These are phyloP conservation scores for Hyles lineata DNA, from an alignment of 2,888 invertebrate species.

Conservation along the genomic window DNA sequence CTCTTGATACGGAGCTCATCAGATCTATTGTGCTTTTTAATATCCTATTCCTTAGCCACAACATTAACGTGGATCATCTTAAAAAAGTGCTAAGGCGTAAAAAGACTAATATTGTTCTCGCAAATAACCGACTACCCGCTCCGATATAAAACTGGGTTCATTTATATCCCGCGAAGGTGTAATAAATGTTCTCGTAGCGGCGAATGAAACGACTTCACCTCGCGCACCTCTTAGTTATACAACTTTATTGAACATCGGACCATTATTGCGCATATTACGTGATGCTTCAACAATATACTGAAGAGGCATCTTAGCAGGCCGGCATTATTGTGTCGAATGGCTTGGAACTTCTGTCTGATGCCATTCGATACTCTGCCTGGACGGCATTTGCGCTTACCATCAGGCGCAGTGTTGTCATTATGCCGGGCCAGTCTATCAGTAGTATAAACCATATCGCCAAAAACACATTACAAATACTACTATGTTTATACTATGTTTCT, in stretches of 20 bases:
- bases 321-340: too few relatives aligned
- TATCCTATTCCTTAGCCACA: background rate
- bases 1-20: background rate
- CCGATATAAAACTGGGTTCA: slow-evolving; percentile 1
- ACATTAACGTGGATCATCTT: background rate
- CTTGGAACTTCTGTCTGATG: too few relatives aligned
- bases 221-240: background rate
- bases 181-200: background rate
- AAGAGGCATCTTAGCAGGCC: too few relatives aligned
- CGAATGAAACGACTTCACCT: background rate
- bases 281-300: too few relatives aligned
- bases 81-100: background rate
- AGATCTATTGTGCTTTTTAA: background rate
- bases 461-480: too few relatives aligned
- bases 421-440: too few relatives aligned
- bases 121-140: background rate
- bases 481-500: too few relatives aligned
- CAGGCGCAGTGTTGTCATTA: too few relatives aligned
- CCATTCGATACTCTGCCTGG: too few relatives aligned
- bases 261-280: too few relatives aligned
- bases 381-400: too few relatives aligned
- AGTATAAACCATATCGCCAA: too few relatives aligned
- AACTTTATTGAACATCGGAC: background rate
- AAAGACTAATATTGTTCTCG: slow-evolving; percentile 2
- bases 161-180: background rate